phyloP scores from a whole-genome alignment of 2,888 invertebrate genomes.

The Galerucella pusilla region DNA sequence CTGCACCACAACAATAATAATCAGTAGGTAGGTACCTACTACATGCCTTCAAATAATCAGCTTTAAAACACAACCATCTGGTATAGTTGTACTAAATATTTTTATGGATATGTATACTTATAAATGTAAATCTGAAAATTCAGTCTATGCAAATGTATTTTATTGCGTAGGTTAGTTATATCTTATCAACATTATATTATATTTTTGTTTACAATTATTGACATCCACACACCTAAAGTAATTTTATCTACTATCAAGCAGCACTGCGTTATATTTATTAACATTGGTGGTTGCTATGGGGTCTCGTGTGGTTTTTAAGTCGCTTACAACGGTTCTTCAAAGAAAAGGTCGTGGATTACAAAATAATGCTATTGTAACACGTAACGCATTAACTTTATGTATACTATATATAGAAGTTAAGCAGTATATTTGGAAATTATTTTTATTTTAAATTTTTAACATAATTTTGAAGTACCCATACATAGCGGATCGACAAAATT shows the following conservation, averaged over 20 bases:
- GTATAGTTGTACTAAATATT: not conserved
- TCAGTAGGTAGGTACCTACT: too few species aligned
- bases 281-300: slow-evolving; percentile 2
- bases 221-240: not conserved
- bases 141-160: not conserved
- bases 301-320: not conserved
- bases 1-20: too few species aligned
- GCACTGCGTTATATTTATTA: not conserved
- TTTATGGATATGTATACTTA: not conserved
- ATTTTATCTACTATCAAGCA: not conserved
- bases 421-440: too few species aligned
- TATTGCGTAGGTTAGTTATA: slow-evolving; percentile 4
- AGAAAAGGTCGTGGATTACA: too few species aligned
- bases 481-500: too few species aligned
- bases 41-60: too few species aligned
- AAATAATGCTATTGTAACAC: too few species aligned
- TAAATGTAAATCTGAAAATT: not conserved
- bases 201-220: slow-evolving; percentile 8
- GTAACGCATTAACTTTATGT: too few species aligned
- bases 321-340: too few species aligned
- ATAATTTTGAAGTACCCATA: too few species aligned
- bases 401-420: too few species aligned
- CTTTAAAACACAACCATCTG: not conserved
- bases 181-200: not conserved
- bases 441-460: too few species aligned